Evolutionary conservation across 1,140 invertebrate species (phyloP).

Genomic region (Copidosoma floridanum): DNA sequence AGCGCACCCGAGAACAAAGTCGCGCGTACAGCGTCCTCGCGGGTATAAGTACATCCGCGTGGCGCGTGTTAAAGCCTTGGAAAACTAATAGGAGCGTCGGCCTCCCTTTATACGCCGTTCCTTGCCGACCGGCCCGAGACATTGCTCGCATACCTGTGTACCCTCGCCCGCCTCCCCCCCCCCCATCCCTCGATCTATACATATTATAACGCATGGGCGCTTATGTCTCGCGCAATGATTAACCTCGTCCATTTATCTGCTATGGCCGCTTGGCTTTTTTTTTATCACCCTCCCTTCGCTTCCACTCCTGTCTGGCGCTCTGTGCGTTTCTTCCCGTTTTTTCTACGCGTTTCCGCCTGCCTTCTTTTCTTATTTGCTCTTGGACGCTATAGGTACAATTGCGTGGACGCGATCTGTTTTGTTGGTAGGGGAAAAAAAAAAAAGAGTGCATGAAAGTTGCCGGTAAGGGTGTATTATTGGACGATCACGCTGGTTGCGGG

Average conservation of each 20-base stretch:
- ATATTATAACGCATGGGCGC: no score
- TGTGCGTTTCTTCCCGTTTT: not conserved
- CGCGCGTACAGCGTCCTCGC: not conserved
- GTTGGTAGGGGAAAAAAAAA: no score
- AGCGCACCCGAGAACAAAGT: not conserved
- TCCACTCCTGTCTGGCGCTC: no score
- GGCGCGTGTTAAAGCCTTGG: conserved; percentile 10
- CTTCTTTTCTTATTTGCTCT: not conserved
- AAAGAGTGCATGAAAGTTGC: no score
- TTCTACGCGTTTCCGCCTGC: not conserved
- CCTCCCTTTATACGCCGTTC: conserved; percentile 4
- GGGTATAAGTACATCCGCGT: not conserved
- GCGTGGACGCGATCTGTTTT: no score
- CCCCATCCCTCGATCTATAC: conserved; percentile 8
- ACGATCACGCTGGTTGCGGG: no score
- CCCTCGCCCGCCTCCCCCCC: no score
- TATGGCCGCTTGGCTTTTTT: conserved; percentile 14
- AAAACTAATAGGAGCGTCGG: conserved; percentile 24
- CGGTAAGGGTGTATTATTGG: no score
- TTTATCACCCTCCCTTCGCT: not conserved
- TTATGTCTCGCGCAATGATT: conserved; percentile 22
- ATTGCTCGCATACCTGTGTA: conserved; percentile 14
- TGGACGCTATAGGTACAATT: not conserved
- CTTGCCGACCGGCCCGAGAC: conserved; percentile 1
- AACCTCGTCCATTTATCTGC: conserved; percentile 27